These are phyloP conservation scores for Xyliphius kryptos DNA, from an alignment of 2,113 vertebrate species.

Conservation along the genomic window DNA sequence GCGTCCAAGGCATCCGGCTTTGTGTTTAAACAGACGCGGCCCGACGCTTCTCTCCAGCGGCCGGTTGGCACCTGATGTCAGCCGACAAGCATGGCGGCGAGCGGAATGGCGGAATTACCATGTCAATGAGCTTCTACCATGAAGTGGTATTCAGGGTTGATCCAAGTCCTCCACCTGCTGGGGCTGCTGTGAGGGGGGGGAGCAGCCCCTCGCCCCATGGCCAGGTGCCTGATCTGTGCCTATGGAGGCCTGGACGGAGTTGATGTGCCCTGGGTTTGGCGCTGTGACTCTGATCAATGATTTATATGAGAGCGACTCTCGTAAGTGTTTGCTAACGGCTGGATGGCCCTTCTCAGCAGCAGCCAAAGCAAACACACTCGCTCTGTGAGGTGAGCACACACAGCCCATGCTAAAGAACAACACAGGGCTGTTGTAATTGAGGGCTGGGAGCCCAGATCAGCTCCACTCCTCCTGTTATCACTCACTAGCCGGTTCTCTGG, in stretches of 20 bases:
- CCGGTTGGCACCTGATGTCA: too few species aligned
- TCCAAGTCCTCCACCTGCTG: slow-evolving; percentile 30
- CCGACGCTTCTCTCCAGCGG: too few species aligned
- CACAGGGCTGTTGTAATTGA: slow-evolving; percentile 35
- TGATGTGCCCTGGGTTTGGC: slow-evolving; percentile 15
- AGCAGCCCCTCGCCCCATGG: background rate
- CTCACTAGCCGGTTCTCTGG: background rate
- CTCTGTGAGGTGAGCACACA: slow-evolving; percentile 47
- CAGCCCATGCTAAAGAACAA: slow-evolving; percentile 44
- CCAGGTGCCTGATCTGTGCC: slow-evolving; percentile 9
- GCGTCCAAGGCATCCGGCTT: too few species aligned
- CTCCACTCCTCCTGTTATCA: slow-evolving; percentile 19
- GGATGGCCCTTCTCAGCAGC: slow-evolving; percentile 44
- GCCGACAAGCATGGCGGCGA: too few species aligned
- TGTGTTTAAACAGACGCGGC: too few species aligned
- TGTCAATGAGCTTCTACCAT: slow-evolving; percentile 24
- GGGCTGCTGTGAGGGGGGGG: slow-evolving; percentile 14
- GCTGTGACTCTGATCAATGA: slow-evolving; percentile 44
- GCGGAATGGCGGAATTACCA: too few species aligned
- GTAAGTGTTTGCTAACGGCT: slow-evolving; percentile 58
- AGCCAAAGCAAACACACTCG: slow-evolving; percentile 56
- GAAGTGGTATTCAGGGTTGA: slow-evolving; percentile 27
- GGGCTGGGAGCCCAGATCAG: slow-evolving; percentile 30
- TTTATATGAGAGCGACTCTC: slow-evolving; percentile 43
- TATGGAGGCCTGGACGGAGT: slow-evolving; percentile 18